A percentile compares a stretch with the other conserved stretches of the same genome.
These are phyloP conservation scores for Eretmocerus hayati DNA, from an alignment of 2,888 invertebrate genomes.

Conservation along the genomic window DNA sequence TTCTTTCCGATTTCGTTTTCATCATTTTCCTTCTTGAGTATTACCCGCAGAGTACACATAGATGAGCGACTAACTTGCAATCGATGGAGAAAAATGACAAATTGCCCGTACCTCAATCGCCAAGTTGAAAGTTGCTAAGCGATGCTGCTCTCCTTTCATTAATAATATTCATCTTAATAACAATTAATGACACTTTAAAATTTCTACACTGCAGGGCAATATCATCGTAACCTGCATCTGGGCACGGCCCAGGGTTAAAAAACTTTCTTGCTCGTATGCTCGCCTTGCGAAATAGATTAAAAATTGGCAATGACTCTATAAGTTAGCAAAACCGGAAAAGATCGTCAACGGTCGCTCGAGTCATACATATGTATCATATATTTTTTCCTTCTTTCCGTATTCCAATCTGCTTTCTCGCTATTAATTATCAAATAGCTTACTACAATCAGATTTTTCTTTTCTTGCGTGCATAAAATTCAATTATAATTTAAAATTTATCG, in stretches of 20 bases:
- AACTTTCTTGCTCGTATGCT: constrained; percentile 26
- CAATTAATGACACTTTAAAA: constrained; percentile 43
- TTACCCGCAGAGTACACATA: constrained; percentile 27
- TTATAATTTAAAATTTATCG: constrained; percentile 29
- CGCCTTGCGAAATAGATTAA: constrained; percentile 27
- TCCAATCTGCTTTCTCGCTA: constrained; percentile 11
- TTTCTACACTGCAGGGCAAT: constrained; percentile 42
- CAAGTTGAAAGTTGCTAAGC: constrained; percentile 20
- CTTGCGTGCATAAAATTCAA: constrained; percentile 16
- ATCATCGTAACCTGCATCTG: constrained; percentile 33
- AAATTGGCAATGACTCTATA: constrained; percentile 23
- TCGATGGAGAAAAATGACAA: constrained; percentile 21
- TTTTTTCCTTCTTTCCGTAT: constrained; percentile 20
- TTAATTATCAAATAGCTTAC: constrained; percentile 9
- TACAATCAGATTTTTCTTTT: constrained; percentile 13
- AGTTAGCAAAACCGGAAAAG: constrained; percentile 23
- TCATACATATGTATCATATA: constrained; percentile 16
- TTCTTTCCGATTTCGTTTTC: constrained; percentile 14
- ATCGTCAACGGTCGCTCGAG: constrained; percentile 25
- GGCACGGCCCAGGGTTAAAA: constrained; percentile 37
- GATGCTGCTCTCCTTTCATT: constrained; percentile 22
- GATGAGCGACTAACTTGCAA: constrained; percentile 25
- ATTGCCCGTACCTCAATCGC: constrained; percentile 24
- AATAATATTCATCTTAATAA: constrained; percentile 39
- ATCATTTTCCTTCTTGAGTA: constrained; percentile 25